Evolutionary conservation across 1,140 invertebrate genomes (phyloP).

Genomic region (Metopolophium dirhodum): DNA sequence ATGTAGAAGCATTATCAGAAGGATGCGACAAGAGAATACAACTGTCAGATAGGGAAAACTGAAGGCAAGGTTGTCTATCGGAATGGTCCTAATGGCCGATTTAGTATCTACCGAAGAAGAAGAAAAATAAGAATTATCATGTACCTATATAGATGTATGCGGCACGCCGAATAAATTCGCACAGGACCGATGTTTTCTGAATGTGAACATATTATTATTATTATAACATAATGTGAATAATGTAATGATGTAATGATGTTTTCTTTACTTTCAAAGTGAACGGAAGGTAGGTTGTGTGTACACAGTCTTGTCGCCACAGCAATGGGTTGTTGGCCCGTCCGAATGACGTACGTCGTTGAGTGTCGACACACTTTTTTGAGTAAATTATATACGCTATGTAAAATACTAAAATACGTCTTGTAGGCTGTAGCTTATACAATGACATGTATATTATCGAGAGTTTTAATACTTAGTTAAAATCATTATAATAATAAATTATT

Average conservation of each 20-base stretch:
- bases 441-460: background rate
- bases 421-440: background rate
- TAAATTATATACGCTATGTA: background rate
- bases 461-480: background rate
- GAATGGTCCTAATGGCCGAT: too few relatives aligned
- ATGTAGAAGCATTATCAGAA: too few relatives aligned
- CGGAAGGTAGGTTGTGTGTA: background rate
- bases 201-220: background rate
- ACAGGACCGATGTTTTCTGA: background rate
- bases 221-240: background rate
- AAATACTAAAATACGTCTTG: background rate
- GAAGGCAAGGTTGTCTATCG: too few relatives aligned
- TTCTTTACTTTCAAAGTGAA: background rate
- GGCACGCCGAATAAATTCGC: background rate
- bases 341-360: background rate
- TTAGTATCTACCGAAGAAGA: too few relatives aligned
- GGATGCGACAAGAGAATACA: too few relatives aligned
- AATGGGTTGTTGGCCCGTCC: background rate
- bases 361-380: background rate
- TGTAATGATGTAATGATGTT: background rate
- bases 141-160: background rate
- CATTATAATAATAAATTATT: background rate
- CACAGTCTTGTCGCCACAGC: background rate
- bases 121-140: too few relatives aligned
- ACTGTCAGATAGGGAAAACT: too few relatives aligned